Evolutionary conservation across 2,113 vertebrate species (phyloP).

Genomic region (Etia nguti): DNA sequence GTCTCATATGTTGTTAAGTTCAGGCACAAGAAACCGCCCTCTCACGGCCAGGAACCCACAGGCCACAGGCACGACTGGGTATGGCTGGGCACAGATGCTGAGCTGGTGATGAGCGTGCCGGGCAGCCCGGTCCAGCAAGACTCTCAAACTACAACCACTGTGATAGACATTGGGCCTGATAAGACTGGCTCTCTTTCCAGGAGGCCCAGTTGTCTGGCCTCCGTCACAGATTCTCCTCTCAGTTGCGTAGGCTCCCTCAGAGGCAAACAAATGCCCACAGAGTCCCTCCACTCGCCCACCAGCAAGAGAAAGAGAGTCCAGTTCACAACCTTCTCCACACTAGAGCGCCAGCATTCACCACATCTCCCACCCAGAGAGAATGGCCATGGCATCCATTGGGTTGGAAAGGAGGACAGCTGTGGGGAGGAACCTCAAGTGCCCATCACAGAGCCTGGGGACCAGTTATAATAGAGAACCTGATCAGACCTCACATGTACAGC

Average conservation of each 20-base stretch:
- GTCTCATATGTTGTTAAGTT: constrained; percentile 83
- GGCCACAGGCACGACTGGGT: constrained; percentile 91
- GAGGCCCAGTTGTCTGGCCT: constrained; percentile 60
- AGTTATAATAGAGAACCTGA: constrained; percentile 47
- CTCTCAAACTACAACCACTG: constrained; percentile 72
- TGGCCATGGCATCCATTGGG: constrained; percentile 84
- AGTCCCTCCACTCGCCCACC: constrained; percentile 85
- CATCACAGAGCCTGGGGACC: constrained; percentile 49
- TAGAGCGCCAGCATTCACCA: constrained; percentile 72
- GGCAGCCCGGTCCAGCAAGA: constrained; percentile 78
- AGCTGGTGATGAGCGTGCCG: constrained; percentile 81
- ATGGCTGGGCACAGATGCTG: constrained; percentile 84
- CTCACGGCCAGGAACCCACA: constrained; percentile 80
- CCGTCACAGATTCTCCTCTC: constrained; percentile 54
- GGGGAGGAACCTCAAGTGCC: constrained; percentile 71
- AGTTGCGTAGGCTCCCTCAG: constrained; percentile 49
- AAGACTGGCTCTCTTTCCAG: constrained; percentile 60
- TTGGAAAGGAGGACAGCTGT: constrained; percentile 79
- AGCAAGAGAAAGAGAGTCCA: constrained; percentile 93
- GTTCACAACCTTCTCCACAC: constrained; percentile 88
- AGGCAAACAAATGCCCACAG: constrained; percentile 66
- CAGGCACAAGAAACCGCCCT: constrained; percentile 82
- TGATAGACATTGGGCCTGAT: constrained; percentile 78
- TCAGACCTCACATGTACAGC: constrained; percentile 57
- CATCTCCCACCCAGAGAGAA: constrained; percentile 66